phyloP scores from a whole-genome alignment of 2,797 vertebrate species.

The Acrossocheilus wenchowensis region DNA sequence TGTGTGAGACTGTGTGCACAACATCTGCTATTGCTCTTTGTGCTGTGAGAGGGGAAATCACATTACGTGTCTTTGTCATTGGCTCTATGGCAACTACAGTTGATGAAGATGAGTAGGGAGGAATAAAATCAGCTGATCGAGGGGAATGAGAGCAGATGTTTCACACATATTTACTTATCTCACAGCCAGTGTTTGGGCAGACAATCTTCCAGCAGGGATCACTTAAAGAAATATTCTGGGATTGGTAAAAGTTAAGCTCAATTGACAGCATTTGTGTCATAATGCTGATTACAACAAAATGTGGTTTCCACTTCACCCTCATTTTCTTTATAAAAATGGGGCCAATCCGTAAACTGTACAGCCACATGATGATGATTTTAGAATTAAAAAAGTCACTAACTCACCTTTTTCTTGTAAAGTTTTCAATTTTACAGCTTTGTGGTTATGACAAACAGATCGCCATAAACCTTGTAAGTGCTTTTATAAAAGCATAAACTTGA shows the following conservation, averaged over 20 bases:
- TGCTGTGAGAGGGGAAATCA: conserved; percentile 33
- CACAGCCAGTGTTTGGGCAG: conserved; percentile 67
- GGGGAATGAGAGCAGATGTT: conserved; percentile 27
- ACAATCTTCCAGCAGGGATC: conserved; percentile 34
- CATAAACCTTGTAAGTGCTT: not conserved
- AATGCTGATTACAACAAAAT: not conserved
- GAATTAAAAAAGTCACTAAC: not conserved
- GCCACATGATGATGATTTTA: not conserved
- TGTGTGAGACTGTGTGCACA: conserved; percentile 31
- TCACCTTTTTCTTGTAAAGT: not conserved
- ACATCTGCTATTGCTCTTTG: conserved; percentile 53
- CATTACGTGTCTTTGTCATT: conserved; percentile 50
- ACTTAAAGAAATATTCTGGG: conserved; percentile 12
- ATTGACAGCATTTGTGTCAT: not conserved
- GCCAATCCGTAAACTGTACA: not conserved
- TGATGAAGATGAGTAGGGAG: conserved; percentile 43
- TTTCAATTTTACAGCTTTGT: not conserved
- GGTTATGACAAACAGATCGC: not conserved
- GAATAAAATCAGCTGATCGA: conserved; percentile 53
- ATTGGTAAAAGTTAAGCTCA: not conserved
- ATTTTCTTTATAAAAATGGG: not conserved
- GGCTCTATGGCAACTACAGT: conserved; percentile 73
- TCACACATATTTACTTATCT: conserved; percentile 80
- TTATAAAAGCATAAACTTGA: not conserved
- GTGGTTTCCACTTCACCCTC: not conserved